Conservation (phyloP, 2,888 invertebrate species). For the Eubasilissa splendida region DNA sequence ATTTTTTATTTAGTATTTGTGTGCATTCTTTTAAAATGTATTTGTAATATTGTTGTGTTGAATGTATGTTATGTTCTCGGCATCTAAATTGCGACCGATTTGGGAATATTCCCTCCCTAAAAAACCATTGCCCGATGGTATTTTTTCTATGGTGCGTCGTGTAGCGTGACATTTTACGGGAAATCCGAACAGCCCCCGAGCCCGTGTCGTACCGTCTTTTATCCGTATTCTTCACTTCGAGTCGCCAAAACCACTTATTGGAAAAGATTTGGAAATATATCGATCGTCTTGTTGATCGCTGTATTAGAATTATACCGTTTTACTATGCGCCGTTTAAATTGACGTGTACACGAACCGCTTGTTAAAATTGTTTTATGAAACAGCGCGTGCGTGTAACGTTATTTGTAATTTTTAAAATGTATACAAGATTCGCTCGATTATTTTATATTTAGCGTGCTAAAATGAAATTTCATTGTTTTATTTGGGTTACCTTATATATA, state of each 20-base stretch:
- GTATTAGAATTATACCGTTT: neutral
- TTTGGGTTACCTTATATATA: too few species aligned
- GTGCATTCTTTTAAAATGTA: neutral
- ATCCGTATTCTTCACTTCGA: slow-evolving; percentile 13
- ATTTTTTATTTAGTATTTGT: neutral
- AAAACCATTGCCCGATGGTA: slow-evolving; percentile 1
- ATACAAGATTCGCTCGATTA: slow-evolving; percentile 1
- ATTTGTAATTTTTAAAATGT: slow-evolving; percentile 31
- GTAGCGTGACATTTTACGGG: slow-evolving; percentile 41
- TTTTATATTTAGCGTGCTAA: neutral
- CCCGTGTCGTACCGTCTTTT: slow-evolving; percentile 27
- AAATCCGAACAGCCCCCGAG: slow-evolving; percentile 34
- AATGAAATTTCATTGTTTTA: too few species aligned
- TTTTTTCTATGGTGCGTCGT: neutral
- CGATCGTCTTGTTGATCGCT: neutral
- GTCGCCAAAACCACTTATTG: slow-evolving; percentile 6
- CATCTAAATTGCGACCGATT: slow-evolving; percentile 8
- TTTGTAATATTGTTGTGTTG: too few species aligned
- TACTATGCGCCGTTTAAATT: slow-evolving; percentile 1
- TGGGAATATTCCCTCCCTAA: slow-evolving; percentile 1
- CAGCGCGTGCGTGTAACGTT: slow-evolving; percentile 15
- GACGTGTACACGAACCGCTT: neutral
- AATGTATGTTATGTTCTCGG: neutral
- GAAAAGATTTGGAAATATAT: neutral
- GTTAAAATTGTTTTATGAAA: neutral